These are phyloP conservation scores for Apeltes quadracus DNA, from an alignment of 2,113 vertebrate species.

Conservation along the genomic window DNA sequence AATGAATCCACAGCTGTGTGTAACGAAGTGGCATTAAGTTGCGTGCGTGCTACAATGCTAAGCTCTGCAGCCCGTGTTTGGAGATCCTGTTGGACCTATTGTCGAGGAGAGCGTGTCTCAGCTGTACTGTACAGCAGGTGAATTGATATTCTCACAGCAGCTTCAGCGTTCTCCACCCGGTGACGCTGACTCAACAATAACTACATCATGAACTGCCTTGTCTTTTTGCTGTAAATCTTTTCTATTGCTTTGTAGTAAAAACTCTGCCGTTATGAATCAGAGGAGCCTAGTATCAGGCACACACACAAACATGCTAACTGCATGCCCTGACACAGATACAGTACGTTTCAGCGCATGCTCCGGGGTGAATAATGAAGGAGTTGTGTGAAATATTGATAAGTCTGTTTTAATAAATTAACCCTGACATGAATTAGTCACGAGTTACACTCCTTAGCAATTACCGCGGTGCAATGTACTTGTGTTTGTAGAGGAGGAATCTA, in stretches of 20 bases:
- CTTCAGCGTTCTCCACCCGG: conserved; percentile 48
- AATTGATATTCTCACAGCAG: conserved; percentile 50
- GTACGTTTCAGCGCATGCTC: conserved; percentile 67
- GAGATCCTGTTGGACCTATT: conserved; percentile 14
- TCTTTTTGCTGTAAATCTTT: too few species aligned
- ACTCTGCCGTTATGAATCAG: conserved; percentile 13
- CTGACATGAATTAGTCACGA: conserved; percentile 75
- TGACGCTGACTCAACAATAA: conserved; percentile 14
- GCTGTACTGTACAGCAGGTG: conserved; percentile 37
- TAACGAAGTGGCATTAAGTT: conserved; percentile 7
- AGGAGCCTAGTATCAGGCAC: conserved; percentile 1
- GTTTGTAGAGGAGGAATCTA: conserved; percentile 51
- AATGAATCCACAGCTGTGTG: neutral
- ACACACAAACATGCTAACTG: conserved; percentile 29
- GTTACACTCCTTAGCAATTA: conserved; percentile 75
- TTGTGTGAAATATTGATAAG: conserved; percentile 77
- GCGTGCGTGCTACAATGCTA: neutral
- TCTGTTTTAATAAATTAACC: conserved; percentile 79
- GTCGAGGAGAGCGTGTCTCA: neutral
- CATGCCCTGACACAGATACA: conserved; percentile 73
- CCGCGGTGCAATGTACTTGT: conserved; percentile 55
- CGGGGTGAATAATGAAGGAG: conserved; percentile 73
- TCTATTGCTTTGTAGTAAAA: neutral
- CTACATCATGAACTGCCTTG: neutral
- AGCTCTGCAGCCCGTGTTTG: conserved; percentile 23